Conservation (phyloP, 1,140 invertebrate species). For the Tachypleus tridentatus region DNA sequence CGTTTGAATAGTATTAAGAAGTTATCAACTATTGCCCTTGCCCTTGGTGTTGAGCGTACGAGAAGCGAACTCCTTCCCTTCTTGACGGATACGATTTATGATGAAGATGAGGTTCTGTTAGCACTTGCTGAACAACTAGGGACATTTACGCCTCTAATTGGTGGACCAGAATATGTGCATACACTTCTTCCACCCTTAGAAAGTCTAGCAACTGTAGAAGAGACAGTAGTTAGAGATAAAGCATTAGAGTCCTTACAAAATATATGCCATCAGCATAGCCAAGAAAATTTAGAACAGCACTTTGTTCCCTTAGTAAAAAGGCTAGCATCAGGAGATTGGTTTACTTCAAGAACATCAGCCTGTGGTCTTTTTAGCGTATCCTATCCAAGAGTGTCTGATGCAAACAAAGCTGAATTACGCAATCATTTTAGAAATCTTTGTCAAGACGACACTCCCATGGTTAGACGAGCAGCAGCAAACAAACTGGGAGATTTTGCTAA, state of each 20-base stretch:
- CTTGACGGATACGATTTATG: slow-evolving; percentile 97
- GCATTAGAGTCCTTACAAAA: slow-evolving; percentile 90
- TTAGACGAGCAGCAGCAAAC: slow-evolving; percentile 87
- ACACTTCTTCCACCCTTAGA: slow-evolving; percentile 91
- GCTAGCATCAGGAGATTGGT: slow-evolving; percentile 86
- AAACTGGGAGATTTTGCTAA: slow-evolving; percentile 98
- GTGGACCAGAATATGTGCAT: slow-evolving; percentile 90
- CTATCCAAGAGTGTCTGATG: slow-evolving; percentile 44
- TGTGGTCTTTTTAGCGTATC: slow-evolving; percentile 83
- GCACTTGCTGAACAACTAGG: slow-evolving; percentile 97
- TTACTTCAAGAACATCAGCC: slow-evolving; percentile 90
- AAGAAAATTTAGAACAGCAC: slow-evolving; percentile 73
- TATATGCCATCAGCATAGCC: slow-evolving; percentile 77
- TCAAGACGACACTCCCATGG: slow-evolving; percentile 99
- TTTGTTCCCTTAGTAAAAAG: slow-evolving; percentile 88
- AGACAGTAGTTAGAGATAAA: slow-evolving; percentile 98
- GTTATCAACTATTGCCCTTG: slow-evolving; percentile 94
- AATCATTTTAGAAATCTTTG: slow-evolving; percentile 85
- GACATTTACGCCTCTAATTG: slow-evolving; percentile 82
- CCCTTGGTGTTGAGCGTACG: slow-evolving; percentile 92
- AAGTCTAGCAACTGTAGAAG: slow-evolving; percentile 94
- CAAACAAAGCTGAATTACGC: slow-evolving; percentile 43
- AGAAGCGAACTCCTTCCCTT: slow-evolving; percentile 95
- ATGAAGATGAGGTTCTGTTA: slow-evolving; percentile 97
- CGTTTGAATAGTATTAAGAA: slow-evolving; percentile 98